A percentile compares a stretch with the other conserved stretches of the same genome.
These are phyloP conservation scores for Pipra filicauda DNA, from an alignment of 2,113 vertebrate genomes.

Conservation along the genomic window DNA sequence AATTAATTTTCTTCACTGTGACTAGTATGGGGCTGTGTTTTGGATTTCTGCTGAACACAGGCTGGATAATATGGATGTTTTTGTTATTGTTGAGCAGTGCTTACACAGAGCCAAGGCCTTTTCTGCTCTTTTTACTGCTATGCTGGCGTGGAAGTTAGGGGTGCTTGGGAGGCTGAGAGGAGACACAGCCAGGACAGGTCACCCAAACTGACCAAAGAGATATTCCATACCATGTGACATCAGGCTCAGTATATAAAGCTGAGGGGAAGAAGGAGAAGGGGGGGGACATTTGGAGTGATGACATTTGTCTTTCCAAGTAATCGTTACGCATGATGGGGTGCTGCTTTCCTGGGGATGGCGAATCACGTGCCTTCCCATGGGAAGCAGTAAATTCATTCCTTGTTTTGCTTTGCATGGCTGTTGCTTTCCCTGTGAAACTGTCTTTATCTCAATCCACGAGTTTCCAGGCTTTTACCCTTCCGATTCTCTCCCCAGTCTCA, in stretches of 20 bases:
- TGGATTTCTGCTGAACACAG: not conserved
- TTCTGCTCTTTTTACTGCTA: not conserved
- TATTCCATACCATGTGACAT: not conserved
- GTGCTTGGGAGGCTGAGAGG: rapidly evolving
- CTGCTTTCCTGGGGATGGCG: not conserved
- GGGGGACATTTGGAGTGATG: not conserved
- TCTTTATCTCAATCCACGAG: rapidly evolving
- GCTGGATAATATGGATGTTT: not conserved
- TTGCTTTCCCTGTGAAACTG: not conserved
- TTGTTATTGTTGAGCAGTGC: not conserved
- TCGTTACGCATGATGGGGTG: rapidly evolving
- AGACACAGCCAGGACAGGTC: not conserved
- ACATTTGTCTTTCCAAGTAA: not conserved
- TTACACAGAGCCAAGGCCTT: not conserved
- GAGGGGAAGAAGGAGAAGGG: not conserved
- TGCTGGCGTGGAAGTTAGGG: not conserved
- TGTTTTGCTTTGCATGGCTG: not conserved
- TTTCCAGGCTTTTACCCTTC: not conserved
- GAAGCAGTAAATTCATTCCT: not conserved
- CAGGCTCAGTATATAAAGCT: not conserved
- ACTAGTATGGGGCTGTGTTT: not conserved
- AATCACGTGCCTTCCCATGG: not conserved
- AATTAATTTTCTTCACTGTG: not conserved
- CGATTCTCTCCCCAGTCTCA: not conserved
- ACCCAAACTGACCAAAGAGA: not conserved